Evolutionary conservation across 2,797 vertebrate species (phyloP).

Genomic region (Ambastaia sidthimunki): DNA sequence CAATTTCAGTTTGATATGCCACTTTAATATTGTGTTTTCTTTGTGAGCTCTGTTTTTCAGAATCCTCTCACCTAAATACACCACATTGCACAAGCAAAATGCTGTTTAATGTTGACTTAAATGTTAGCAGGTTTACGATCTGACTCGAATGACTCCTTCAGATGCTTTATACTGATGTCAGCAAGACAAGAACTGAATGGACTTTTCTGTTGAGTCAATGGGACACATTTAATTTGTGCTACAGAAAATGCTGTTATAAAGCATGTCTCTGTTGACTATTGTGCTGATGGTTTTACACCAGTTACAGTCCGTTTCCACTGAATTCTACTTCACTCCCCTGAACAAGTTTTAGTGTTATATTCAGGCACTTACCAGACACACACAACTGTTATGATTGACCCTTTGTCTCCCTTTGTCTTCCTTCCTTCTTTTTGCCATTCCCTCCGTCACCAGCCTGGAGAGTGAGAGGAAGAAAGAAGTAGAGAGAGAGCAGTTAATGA

Average conservation of each 20-base stretch:
- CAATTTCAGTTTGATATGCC: no score
- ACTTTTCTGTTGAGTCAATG: constrained; percentile 26
- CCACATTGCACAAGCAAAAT: no score
- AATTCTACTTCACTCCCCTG: background rate
- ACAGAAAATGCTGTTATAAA: constrained; percentile 16
- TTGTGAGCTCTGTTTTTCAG: no score
- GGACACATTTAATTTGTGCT: constrained; percentile 12
- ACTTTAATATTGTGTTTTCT: no score
- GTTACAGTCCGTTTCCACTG: background rate
- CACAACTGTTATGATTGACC: constrained; percentile 86
- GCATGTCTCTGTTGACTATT: constrained; percentile 31
- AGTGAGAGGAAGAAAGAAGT: constrained; percentile 15
- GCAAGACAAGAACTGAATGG: constrained; percentile 29
- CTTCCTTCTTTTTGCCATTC: constrained; percentile 88
- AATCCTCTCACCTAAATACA: no score
- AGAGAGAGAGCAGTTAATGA: background rate
- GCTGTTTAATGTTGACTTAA: no score
- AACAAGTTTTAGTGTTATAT: background rate
- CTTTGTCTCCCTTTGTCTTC: constrained; percentile 86
- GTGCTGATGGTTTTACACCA: constrained; percentile 8
- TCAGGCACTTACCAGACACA: constrained; percentile 66
- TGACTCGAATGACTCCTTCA: background rate
- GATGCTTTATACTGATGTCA: constrained; percentile 29
- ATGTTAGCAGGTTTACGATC: no score
- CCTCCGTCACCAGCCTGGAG: constrained; percentile 77